phyloP scores from a whole-genome alignment of 2,113 vertebrate species.

The Entomyzon cyanotis region DNA sequence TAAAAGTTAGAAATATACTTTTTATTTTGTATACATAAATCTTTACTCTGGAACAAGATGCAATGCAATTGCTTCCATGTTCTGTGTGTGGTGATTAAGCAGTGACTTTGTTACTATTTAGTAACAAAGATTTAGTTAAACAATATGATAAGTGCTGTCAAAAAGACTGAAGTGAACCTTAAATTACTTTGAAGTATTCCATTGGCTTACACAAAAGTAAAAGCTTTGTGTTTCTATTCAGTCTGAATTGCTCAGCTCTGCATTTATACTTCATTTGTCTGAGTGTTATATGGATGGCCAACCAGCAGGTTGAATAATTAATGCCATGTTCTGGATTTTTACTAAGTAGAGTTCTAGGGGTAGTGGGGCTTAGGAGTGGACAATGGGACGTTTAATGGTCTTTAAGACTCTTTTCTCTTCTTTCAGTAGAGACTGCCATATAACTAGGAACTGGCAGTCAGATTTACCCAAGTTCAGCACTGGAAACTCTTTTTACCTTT shows the following conservation, averaged over 20 bases:
- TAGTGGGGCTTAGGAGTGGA: background rate
- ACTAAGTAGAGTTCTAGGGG: background rate
- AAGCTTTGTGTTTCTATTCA: background rate
- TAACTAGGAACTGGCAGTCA: background rate
- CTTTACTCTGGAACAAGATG: background rate
- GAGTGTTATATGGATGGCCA: background rate
- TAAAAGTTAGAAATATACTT: background rate
- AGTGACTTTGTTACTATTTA: background rate
- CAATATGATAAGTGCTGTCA: background rate
- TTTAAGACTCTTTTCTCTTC: background rate
- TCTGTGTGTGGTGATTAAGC: background rate
- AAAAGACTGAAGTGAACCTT: background rate
- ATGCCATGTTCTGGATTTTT: background rate
- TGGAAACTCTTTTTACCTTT: background rate
- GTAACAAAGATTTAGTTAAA: background rate
- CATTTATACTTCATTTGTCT: background rate
- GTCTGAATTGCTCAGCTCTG: background rate
- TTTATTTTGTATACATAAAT: background rate
- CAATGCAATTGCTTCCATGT: accelerated
- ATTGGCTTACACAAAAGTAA: background rate
- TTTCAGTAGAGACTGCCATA: background rate
- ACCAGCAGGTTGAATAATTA: background rate
- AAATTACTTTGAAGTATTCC: background rate
- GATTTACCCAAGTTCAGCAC: background rate
- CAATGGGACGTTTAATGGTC: background rate